Percentiles rank a stretch among this genome's conserved stretches.
Conservation (phyloP, 2,113 vertebrate species). For the Gallinago media region DNA sequence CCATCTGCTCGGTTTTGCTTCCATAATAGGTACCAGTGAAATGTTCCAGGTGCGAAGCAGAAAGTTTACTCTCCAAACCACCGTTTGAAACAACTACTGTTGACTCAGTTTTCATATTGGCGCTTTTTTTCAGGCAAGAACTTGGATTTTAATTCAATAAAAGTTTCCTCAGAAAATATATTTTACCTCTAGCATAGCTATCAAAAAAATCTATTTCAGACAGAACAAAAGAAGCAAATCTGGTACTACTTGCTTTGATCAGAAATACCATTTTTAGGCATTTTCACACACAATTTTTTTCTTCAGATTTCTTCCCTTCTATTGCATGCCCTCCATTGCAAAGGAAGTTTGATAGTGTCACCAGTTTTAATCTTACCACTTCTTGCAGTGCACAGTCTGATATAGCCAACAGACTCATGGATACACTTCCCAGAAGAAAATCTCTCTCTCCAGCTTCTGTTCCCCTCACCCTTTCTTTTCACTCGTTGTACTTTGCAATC, state of each 20-base stretch:
- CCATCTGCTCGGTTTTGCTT: neutral
- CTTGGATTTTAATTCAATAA: neutral
- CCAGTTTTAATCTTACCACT: neutral
- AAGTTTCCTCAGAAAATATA: neutral
- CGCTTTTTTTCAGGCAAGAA: neutral
- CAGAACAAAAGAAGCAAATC: neutral
- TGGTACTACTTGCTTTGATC: neutral
- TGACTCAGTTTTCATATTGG: neutral
- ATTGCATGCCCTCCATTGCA: neutral
- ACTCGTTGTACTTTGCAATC: neutral
- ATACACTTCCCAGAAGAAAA: neutral
- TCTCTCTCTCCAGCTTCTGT: neutral
- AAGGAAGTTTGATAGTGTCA: fast-evolving
- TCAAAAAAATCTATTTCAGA: neutral
- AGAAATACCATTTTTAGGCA: neutral
- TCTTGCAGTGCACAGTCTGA: neutral
- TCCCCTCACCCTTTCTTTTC: neutral
- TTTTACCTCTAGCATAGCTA: neutral
- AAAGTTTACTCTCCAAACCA: neutral
- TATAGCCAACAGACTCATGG: neutral
- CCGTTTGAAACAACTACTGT: neutral
- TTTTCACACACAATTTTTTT: neutral
- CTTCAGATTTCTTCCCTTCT: neutral
- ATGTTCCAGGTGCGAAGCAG: neutral
- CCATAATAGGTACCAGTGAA: neutral